Conservation (phyloP, 2,113 vertebrate genomes). For the Oostethus manadensis region DNA sequence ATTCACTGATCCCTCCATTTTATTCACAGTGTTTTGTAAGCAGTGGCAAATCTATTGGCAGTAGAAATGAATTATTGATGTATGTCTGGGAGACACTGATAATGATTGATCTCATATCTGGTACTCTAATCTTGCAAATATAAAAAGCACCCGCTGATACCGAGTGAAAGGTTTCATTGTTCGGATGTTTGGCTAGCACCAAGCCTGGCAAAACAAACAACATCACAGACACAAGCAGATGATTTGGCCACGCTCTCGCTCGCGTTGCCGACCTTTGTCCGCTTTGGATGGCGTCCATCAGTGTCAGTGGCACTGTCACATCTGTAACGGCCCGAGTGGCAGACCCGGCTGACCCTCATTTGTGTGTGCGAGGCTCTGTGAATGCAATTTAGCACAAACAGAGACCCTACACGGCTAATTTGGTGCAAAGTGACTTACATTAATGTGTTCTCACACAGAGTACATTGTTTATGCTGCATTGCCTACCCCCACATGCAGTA, state of each 20-base stretch:
- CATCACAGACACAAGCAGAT: background rate
- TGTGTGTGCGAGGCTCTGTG: background rate
- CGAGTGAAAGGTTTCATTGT: background rate
- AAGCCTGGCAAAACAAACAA: background rate
- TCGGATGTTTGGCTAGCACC: background rate
- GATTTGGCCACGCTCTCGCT: slow-evolving; percentile 16
- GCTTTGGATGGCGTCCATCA: slow-evolving; percentile 49
- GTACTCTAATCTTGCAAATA: background rate
- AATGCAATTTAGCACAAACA: too few relatives aligned
- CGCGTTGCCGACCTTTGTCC: slow-evolving; percentile 49
- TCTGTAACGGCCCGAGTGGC: slow-evolving; percentile 31
- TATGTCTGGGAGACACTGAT: too few relatives aligned
- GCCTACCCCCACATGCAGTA: slow-evolving; percentile 1
- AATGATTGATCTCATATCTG: background rate
- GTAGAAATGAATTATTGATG: too few relatives aligned
- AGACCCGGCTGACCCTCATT: slow-evolving; percentile 19
- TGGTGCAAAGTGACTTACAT: background rate
- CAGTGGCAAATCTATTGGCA: too few relatives aligned
- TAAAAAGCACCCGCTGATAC: background rate
- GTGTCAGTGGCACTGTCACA: slow-evolving; percentile 40
- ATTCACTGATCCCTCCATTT: too few relatives aligned
- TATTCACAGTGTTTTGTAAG: too few relatives aligned
- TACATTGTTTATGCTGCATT: slow-evolving; percentile 20
- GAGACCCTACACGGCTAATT: background rate
- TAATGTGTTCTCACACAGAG: slow-evolving; percentile 26